These are phyloP conservation scores for Eubucco bourcierii DNA, from an alignment of 2,113 vertebrate genomes.

Conservation along the genomic window DNA sequence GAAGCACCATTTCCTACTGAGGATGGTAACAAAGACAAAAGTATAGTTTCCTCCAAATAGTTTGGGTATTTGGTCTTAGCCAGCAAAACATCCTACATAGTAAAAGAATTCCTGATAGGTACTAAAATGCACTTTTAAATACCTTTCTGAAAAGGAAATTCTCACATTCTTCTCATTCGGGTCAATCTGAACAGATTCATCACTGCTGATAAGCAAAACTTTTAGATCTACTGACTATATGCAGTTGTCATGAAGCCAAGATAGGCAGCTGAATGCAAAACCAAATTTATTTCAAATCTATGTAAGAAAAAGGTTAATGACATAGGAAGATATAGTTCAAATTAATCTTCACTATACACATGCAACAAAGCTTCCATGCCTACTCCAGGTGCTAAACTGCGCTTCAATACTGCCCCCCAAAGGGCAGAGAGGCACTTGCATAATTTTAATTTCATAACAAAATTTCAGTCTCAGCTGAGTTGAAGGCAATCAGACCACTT, in stretches of 20 bases:
- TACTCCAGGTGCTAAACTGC: neutral
- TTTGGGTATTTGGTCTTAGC: neutral
- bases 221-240: neutral
- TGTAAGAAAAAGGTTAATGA: neutral
- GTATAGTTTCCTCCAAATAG: neutral
- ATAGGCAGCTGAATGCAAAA: neutral
- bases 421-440: neutral
- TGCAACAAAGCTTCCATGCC: neutral
- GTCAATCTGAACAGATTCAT: neutral
- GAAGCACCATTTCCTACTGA: neutral
- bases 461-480: neutral
- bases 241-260: neutral
- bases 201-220: neutral
- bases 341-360: neutral
- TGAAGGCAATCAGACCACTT: neutral
- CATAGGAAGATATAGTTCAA: neutral
- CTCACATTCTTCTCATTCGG: neutral
- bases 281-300: neutral
- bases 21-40: neutral
- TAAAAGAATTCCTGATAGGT: neutral
- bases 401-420: constrained; percentile 59
- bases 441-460: neutral
- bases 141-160: neutral
- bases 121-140: neutral
- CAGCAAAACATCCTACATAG: neutral